A percentile compares a stretch with the other conserved stretches of the same genome.
Evolutionary conservation across 2,888 invertebrate species (phyloP).

Genomic region (Seira ritae): DNA sequence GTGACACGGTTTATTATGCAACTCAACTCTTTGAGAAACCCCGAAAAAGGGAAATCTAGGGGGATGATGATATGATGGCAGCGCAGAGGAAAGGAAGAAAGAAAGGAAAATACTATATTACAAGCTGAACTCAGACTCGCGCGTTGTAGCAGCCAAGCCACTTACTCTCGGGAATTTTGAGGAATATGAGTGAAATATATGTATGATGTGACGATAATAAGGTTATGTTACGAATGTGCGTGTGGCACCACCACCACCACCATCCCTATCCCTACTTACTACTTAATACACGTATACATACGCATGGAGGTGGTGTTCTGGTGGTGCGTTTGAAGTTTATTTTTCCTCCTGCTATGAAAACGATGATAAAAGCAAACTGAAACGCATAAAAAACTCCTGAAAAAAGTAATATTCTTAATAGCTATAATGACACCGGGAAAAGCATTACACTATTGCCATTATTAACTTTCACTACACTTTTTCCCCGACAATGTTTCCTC

Average conservation of each 20-base stretch:
- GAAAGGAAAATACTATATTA: no score
- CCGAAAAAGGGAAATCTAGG: no score
- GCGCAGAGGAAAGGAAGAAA: no score
- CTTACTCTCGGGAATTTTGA: no score
- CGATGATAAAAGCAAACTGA: conserved; percentile 29
- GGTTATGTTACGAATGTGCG: not conserved
- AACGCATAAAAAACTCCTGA: conserved; percentile 11
- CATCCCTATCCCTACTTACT: no score
- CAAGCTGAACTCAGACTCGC: no score
- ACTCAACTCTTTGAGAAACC: no score
- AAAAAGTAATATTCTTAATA: conserved; percentile 57
- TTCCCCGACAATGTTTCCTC: not conserved
- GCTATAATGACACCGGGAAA: conserved; percentile 46
- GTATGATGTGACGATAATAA: no score
- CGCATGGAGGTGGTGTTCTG: not conserved
- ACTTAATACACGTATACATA: not conserved
- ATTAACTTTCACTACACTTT: not conserved
- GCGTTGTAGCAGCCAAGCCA: no score
- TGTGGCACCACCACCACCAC: not conserved
- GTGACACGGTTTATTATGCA: conserved; percentile 20
- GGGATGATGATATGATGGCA: no score
- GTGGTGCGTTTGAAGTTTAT: conserved; percentile 47
- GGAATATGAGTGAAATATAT: no score
- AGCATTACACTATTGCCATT: conserved; percentile 25
- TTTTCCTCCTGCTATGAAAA: no score